Conservation (phyloP, 2,797 vertebrate genomes). For the Liparis tanakae region DNA sequence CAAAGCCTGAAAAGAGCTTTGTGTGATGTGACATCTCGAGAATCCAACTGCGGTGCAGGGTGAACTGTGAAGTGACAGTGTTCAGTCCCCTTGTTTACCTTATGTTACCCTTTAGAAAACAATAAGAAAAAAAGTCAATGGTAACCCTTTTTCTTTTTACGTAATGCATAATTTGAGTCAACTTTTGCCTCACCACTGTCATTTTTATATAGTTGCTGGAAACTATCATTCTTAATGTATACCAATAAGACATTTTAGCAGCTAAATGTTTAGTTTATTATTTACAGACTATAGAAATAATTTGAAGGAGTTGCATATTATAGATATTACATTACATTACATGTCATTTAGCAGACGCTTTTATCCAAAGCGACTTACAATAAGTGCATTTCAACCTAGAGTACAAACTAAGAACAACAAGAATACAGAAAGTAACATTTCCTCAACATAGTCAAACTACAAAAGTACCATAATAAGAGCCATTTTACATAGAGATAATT, state of each 20-base stretch:
- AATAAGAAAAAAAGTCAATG: background rate
- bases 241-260: background rate
- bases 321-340: too few relatives aligned
- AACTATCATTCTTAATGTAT: background rate
- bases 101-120: too few relatives aligned
- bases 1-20: too few relatives aligned
- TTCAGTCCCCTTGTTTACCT: background rate
- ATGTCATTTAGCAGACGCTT: too few relatives aligned
- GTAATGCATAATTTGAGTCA: background rate
- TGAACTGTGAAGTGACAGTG: background rate
- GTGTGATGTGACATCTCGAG: too few relatives aligned
- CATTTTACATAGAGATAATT: background rate
- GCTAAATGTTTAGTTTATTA: background rate
- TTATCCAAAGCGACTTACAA: too few relatives aligned
- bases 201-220: background rate
- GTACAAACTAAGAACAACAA: too few relatives aligned
- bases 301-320: background rate
- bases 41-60: too few relatives aligned
- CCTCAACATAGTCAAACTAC: too few relatives aligned
- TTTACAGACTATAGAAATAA: background rate
- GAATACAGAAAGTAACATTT: too few relatives aligned
- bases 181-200: background rate
- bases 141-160: background rate
- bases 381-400: too few relatives aligned
- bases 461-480: too few relatives aligned